Percentiles rank a stretch among this genome's conserved stretches.
These are phyloP conservation scores for Ailurus styani DNA, from an alignment of 2,113 vertebrate species.

Conservation along the genomic window DNA sequence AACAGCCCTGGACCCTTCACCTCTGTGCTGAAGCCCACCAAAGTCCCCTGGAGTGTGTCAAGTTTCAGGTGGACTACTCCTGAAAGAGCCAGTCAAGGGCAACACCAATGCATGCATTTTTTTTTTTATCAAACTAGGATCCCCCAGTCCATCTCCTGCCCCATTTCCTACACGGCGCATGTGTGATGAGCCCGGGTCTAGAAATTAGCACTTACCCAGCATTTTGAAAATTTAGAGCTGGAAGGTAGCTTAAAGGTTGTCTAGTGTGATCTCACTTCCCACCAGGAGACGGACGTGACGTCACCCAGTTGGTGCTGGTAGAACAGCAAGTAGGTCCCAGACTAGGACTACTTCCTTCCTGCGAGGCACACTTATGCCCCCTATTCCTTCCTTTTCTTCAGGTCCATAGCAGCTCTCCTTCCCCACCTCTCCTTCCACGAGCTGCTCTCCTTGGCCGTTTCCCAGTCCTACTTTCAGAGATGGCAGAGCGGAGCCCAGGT, in stretches of 20 bases:
- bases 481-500: neutral
- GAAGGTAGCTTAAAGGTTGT: neutral
- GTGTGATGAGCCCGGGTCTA: neutral
- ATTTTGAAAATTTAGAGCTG: too few species aligned
- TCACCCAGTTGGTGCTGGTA: too few species aligned
- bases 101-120: accelerated
- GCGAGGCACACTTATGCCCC: accelerated
- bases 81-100: neutral
- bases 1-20: neutral
- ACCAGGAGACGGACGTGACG: neutral
- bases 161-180: accelerated
- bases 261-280: neutral
- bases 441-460: neutral
- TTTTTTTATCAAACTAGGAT: too few species aligned
- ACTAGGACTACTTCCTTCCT: neutral
- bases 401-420: too few species aligned
- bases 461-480: neutral
- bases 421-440: accelerated
- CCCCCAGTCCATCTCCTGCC: accelerated
- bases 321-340: neutral
- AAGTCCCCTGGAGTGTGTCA: neutral
- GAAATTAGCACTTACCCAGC: neutral
- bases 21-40: neutral
- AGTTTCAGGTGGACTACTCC: neutral
- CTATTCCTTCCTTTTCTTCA: neutral